Conservation (phyloP, 2,888 invertebrate genomes). For the Torymus aiolomorphi region DNA sequence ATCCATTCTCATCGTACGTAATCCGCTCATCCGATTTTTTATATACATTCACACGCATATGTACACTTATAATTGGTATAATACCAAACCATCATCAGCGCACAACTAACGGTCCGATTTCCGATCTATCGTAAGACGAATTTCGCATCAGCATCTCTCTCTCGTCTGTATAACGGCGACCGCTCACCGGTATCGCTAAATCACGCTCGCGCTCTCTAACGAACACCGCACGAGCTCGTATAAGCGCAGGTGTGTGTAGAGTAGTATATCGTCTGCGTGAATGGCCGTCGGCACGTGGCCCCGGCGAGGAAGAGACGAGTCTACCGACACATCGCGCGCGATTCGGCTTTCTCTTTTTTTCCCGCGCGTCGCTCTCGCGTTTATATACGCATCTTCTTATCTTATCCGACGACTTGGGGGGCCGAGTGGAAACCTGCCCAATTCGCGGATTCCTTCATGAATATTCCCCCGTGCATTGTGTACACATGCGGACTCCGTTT, state of each 20-base stretch:
- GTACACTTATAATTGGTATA: too few species aligned
- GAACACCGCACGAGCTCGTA: too few species aligned
- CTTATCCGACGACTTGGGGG: slow-evolving; percentile 55
- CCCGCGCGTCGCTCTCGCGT: not conserved
- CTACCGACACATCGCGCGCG: too few species aligned
- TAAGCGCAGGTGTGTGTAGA: too few species aligned
- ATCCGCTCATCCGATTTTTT: too few species aligned
- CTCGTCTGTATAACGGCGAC: slow-evolving; percentile 2
- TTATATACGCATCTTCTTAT: slow-evolving; percentile 15
- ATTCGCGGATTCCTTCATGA: slow-evolving; percentile 55
- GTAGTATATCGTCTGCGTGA: too few species aligned
- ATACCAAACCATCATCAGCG: not conserved
- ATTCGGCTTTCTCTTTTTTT: slow-evolving; percentile 19
- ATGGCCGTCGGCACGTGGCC: slow-evolving; percentile 40
- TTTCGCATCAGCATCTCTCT: too few species aligned
- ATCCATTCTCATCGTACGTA: too few species aligned
- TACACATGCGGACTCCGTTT: not conserved
- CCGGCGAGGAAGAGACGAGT: not conserved
- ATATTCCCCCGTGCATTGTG: slow-evolving; percentile 51
- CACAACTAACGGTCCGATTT: slow-evolving; percentile 32
- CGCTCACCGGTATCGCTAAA: slow-evolving; percentile 20
- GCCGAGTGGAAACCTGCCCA: slow-evolving; percentile 52
- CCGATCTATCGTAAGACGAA: slow-evolving; percentile 31
- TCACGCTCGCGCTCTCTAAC: slow-evolving; percentile 10
- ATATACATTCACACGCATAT: too few species aligned